Evolutionary conservation across 2,113 vertebrate species (phyloP), one percentile per base, ranked within the genome.

Genomic region (Ramphastos sulfuratus): DNA sequence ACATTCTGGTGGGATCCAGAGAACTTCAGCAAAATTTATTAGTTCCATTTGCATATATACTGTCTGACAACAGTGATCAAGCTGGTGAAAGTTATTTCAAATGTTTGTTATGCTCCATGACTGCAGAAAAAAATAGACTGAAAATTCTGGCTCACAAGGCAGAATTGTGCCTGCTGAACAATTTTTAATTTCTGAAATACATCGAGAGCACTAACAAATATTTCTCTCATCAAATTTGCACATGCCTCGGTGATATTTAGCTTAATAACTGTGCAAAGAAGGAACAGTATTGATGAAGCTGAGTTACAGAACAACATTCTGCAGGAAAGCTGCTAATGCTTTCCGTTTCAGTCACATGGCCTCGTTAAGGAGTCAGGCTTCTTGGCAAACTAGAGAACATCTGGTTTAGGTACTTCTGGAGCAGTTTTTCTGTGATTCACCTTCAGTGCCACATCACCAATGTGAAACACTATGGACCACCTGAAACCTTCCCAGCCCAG

Each of bases 11-110:
- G 55, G 77, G 96, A 95, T 87, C 71, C 59, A 85, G 83, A 95
- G 81, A 91, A 95, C 69, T 93, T 87, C 30, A 83, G 79, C 30
- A 94, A 87, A 92, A 96, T 85, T 55, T 87, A 94, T 72, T 88
- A 78, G 58, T 63, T 88, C 73, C 23, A 88, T 90, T 94, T 93
- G 50, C 89, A 73, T 93, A 79, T 81, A 73, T 66, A 90, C 59
- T 92, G 39, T 50, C 74, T 95, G 89, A 94, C 59, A 85, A 89
- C 74, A 59, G 59, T 75, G 81, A 94, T 82, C 77, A 92, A 87
- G 66, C 83, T 87, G 70, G 86, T 73, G 44, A 93, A 83, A 90
- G 58, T 92, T 94, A 93, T 90, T 95, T 89, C 82, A 90, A 91
- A 67, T 35, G 39, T 42, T 92, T 71, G 71, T 85, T 94, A 93